Base-by-base conservation (phyloP, 2,888 invertebrate genomes). In the Nasonovia ribisnigri region DNA sequence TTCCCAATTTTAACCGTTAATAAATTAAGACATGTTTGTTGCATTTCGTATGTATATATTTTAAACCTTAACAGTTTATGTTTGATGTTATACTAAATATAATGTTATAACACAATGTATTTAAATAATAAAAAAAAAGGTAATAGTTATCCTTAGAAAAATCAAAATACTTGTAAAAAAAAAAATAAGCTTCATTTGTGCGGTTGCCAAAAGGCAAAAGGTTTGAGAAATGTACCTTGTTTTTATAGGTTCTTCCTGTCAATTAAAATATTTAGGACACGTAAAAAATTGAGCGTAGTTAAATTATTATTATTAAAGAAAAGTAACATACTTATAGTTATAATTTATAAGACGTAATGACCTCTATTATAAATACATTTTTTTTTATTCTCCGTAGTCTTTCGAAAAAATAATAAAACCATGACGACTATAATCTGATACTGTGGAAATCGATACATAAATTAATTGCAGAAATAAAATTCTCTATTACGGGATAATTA, bases 211-310 rank as follows among this genome's bases (percentile, higher is more conserved):
- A n/a, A 36, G 48, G 24, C 77, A 90, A 90, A n/a, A 36, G 48
- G 24, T 77, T 48, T 51, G 77, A 90, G 26, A 90, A 51, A 90
- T 90, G 1, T 90, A 51, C 51, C 90, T 36, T 90, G 16, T 90
- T 51, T 90, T 90, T 67, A 67, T 67, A 90, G 24, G 36, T 46
- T 67, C 20, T 4, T 42, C 36, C 48, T 90, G 48, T 77, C 77
- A 90, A 90, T 90, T 90, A 90, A 90, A 90, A 90, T 16, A 90
- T 16, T 36, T 90, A 51, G 51, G 90, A 51, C 48, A 90, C 36
- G 51, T 90, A 36, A 77, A 90, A 46, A 90, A 90, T 90, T 46
- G n/a, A 90, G 36, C 48, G 48, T 48, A 6, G 51, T 90, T 77
- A 77, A 77, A 51, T 90, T 90, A 77, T 90, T 90, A 77, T 90